phyloP scores from a whole-genome alignment of 2,113 vertebrate species.

The Serinus canaria region DNA sequence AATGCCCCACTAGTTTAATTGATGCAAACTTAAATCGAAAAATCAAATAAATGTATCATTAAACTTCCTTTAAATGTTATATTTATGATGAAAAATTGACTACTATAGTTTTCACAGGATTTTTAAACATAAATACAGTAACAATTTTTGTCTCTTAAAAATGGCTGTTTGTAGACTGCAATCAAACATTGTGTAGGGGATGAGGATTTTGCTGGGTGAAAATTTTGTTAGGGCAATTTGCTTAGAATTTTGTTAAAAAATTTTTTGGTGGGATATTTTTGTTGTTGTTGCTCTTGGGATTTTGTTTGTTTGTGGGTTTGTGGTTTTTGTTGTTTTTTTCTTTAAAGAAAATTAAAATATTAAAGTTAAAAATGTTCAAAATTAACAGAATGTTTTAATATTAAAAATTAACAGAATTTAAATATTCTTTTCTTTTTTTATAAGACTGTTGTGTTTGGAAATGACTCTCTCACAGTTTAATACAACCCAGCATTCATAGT shows the following conservation, averaged over 20 bases:
- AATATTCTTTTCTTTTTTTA: neutral
- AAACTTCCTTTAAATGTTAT: neutral
- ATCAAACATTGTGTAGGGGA: neutral
- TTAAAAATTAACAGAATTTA: neutral
- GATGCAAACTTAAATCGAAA: neutral
- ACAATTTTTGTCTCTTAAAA: neutral
- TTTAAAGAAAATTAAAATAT: neutral
- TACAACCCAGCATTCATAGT: accelerated
- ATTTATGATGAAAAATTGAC: neutral
- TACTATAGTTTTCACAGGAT: neutral
- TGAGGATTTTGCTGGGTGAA: neutral
- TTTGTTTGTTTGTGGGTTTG: neutral
- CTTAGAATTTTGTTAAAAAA: neutral
- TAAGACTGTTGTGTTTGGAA: neutral
- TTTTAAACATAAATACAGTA: neutral
- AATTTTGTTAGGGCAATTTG: neutral
- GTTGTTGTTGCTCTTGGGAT: neutral
- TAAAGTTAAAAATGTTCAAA: neutral
- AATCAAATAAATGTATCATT: neutral
- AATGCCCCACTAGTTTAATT: neutral
- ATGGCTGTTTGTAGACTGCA: neutral
- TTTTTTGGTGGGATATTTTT: neutral
- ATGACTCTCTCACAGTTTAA: neutral
- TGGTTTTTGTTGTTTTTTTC: neutral
- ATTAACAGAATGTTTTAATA: neutral